A percentile compares a stretch with the other conserved stretches of the same genome.
These are phyloP conservation scores for Verasper variegatus DNA, from an alignment of 2,113 vertebrate species.

Conservation along the genomic window DNA sequence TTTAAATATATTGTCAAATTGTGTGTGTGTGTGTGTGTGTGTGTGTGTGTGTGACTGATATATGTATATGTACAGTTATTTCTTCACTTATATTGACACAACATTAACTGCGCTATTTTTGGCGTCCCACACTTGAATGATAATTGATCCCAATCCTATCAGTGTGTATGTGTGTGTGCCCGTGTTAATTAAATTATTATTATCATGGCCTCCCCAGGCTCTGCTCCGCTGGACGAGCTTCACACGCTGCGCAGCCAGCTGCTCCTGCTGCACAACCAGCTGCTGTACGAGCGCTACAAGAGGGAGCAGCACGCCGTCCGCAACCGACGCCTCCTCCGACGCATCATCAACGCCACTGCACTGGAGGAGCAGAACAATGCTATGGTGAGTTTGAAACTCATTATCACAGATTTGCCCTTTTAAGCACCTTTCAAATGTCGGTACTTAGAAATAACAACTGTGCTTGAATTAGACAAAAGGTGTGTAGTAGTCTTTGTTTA, in stretches of 20 bases:
- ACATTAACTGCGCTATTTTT: background rate
- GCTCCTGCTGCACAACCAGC: constrained; percentile 95
- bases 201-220: constrained; percentile 80
- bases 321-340: constrained; percentile 93
- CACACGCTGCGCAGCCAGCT: constrained; percentile 93
- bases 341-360: constrained; percentile 92
- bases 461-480: background rate
- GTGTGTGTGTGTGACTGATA: no score
- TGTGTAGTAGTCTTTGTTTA: background rate
- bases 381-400: constrained; percentile 85
- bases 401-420: constrained; percentile 1
- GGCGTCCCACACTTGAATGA: constrained; percentile 7
- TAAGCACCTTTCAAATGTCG: background rate
- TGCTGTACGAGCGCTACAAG: constrained; percentile 96
- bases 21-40: no score
- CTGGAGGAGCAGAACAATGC: constrained; percentile 97
- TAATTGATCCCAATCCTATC: background rate
- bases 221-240: constrained; percentile 93
- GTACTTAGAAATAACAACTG: background rate
- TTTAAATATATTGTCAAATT: no score
- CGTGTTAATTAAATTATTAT: constrained; percentile 49
- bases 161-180: background rate
- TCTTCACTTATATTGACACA: no score
- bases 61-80: no score
- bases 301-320: constrained; percentile 96